A percentile compares a stretch with the other conserved stretches of the same genome.
Evolutionary conservation across 2,113 vertebrate genomes (phyloP).

Genomic region (Macaca fascicularis): DNA sequence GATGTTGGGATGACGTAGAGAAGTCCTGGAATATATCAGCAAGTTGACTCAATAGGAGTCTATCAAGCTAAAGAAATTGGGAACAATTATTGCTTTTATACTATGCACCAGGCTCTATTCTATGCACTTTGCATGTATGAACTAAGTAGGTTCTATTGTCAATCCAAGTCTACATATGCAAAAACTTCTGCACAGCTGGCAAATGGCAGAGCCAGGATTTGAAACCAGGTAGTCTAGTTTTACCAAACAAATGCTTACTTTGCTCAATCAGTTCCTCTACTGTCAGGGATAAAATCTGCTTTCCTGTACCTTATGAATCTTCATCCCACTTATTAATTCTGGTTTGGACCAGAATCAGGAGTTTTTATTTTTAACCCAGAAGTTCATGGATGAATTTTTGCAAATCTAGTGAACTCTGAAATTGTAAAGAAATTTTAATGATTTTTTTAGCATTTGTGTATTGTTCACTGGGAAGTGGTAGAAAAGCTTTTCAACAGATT

Average conservation of each 20-base stretch:
- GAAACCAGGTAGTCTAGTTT: background rate
- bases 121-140: background rate
- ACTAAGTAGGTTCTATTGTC: background rate
- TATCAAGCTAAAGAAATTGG: background rate
- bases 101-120: background rate
- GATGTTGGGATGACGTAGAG: background rate
- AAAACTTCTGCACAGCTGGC: background rate
- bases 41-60: background rate
- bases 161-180: background rate
- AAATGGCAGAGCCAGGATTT: background rate
- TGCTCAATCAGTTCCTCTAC: background rate
- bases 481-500: background rate
- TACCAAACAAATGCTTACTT: conserved; percentile 4
- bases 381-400: conserved; percentile 15
- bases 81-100: background rate
- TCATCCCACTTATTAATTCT: conserved; percentile 31
- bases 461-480: background rate
- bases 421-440: background rate
- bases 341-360: background rate
- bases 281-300: background rate
- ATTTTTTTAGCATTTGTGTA: background rate
- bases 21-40: background rate
- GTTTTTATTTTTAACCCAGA: background rate
- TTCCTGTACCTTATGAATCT: background rate
- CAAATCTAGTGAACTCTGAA: background rate